Evolutionary conservation across 2,113 vertebrate species (phyloP).

Genomic region (Myxocyprinus asiaticus): DNA sequence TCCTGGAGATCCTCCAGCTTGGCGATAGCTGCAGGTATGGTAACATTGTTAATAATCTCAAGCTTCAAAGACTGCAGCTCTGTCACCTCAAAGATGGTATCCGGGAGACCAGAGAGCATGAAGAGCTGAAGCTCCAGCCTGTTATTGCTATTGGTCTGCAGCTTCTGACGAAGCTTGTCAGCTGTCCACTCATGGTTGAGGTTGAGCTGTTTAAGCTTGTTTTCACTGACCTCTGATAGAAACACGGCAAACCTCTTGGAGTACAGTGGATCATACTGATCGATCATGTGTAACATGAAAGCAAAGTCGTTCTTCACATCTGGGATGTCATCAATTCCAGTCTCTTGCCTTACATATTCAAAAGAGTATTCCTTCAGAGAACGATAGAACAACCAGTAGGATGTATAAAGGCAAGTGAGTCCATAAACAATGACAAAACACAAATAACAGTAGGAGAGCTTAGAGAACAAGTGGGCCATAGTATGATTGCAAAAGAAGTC

Average conservation of each 20-base stretch:
- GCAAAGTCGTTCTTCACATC: constrained; percentile 98
- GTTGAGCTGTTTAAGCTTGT: constrained; percentile 96
- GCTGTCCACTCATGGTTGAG: constrained; percentile 97
- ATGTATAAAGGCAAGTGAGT: constrained; percentile 92
- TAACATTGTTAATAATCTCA: constrained; percentile 96
- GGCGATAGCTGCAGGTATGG: constrained; percentile 88
- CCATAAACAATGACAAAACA: constrained; percentile 97
- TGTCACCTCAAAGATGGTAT: constrained; percentile 93
- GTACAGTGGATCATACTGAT: constrained; percentile 97
- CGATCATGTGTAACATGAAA: constrained; percentile 99
- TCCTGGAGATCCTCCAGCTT: constrained; percentile 93
- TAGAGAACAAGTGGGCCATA: constrained; percentile 95
- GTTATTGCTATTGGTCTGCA: constrained; percentile 85
- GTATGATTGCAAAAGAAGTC: constrained; percentile 94
- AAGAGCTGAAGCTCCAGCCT: constrained; percentile 93
- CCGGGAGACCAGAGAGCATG: constrained; percentile 95
- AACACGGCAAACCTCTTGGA: constrained; percentile 98
- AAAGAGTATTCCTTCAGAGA: constrained; percentile 97
- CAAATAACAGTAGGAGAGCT: constrained; percentile 93
- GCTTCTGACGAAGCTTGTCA: constrained; percentile 90
- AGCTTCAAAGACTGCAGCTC: constrained; percentile 94
- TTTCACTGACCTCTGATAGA: constrained; percentile 96
- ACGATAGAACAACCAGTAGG: constrained; percentile 96
- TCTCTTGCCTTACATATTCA: constrained; percentile 96
- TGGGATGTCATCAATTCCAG: constrained; percentile 93